These are phyloP conservation scores for Halictus ligatus DNA, from an alignment of 2,888 invertebrate genomes.

Conservation along the genomic window DNA sequence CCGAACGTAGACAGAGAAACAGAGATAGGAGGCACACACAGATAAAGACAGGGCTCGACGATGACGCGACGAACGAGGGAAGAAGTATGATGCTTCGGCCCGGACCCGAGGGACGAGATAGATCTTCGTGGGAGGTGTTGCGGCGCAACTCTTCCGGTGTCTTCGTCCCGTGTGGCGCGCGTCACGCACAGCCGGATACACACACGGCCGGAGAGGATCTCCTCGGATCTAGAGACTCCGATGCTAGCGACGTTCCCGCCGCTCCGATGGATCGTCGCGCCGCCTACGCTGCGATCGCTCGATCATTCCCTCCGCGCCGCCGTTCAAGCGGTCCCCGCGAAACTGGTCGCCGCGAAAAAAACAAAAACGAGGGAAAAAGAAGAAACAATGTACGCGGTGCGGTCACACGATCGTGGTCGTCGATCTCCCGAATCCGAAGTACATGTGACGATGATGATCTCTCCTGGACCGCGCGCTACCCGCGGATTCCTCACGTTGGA, in stretches of 20 bases:
- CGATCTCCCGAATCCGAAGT: neutral
- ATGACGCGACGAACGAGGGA: neutral
- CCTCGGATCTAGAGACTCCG: slow-evolving; percentile 24
- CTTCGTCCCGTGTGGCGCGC: slow-evolving; percentile 56
- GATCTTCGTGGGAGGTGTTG: slow-evolving; percentile 56
- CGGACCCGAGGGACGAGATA: neutral
- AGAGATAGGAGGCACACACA: neutral
- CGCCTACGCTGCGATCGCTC: slow-evolving; percentile 10
- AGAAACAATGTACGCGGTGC: neutral
- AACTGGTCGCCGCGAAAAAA: neutral
- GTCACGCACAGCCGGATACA: slow-evolving; percentile 47
- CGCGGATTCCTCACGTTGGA: neutral
- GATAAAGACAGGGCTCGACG: neutral
- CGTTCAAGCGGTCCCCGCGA: neutral
- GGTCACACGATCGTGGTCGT: neutral
- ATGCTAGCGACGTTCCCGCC: slow-evolving; percentile 33
- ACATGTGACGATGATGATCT: neutral
- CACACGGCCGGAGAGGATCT: slow-evolving; percentile 13
- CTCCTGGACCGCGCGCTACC: neutral
- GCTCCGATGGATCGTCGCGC: slow-evolving; percentile 15
- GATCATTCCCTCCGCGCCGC: slow-evolving; percentile 18
- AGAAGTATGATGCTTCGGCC: neutral
- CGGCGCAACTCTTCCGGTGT: slow-evolving; percentile 40
- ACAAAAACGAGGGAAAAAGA: neutral
- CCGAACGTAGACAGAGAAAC: neutral